Conservation (phyloP, 2,888 invertebrate species). For the Cecidostiba fungosa region DNA sequence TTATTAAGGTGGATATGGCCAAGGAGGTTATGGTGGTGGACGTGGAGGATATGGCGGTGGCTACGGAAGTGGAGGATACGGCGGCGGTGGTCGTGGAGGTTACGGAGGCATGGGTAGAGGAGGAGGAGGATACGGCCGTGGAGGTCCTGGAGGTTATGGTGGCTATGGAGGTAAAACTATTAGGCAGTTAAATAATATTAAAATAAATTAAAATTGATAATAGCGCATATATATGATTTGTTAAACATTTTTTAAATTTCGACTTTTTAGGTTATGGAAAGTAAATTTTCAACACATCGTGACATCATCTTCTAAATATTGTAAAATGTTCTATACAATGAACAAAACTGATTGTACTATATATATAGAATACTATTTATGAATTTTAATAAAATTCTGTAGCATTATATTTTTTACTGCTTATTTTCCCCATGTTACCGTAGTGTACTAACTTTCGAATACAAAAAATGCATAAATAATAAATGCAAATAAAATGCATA, state of each 20-base stretch:
- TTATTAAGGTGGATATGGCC: slow-evolving; percentile 4
- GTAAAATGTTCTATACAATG: neutral
- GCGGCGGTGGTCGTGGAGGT: neutral
- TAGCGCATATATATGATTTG: neutral
- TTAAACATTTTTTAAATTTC: neutral
- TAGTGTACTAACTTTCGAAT: no score
- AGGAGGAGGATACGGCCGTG: neutral
- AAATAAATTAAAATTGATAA: no score
- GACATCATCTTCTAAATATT: neutral
- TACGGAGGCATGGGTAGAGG: neutral
- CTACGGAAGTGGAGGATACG: neutral
- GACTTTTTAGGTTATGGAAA: neutral
- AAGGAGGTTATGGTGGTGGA: neutral
- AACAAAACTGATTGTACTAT: neutral
- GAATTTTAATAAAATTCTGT: neutral
- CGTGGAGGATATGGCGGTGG: neutral
- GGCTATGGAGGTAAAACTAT: neutral
- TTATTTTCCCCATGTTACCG: neutral
- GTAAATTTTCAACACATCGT: neutral
- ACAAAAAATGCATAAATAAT: no score
- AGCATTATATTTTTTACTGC: neutral
- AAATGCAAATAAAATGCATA: no score
- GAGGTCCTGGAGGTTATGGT: neutral
- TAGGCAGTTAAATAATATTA: neutral
- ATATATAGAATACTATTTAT: neutral